Percentiles rank a stretch among this genome's conserved stretches.
These are phyloP conservation scores for Tricholaema leucomelas DNA, from an alignment of 2,113 vertebrate genomes.

Conservation along the genomic window DNA sequence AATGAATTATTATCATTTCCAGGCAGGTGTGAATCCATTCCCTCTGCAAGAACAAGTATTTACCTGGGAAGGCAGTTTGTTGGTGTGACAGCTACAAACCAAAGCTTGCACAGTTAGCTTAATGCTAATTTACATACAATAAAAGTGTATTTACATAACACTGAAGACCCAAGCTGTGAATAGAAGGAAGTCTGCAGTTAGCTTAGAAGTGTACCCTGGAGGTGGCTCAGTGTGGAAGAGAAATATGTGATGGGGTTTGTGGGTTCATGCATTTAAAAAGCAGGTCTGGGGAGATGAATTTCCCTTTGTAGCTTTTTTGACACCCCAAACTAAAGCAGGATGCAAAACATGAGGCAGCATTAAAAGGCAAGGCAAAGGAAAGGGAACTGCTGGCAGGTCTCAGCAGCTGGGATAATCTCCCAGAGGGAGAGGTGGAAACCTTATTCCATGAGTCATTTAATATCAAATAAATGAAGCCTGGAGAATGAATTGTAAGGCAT, in stretches of 20 bases:
- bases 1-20: not conserved
- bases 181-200: not conserved
- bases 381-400: not conserved
- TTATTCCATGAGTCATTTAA: slow-evolving; percentile 62
- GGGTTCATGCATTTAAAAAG: slow-evolving; percentile 4
- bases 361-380: not conserved
- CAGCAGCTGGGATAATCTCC: slow-evolving; percentile 46
- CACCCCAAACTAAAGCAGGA: slow-evolving; percentile 13
- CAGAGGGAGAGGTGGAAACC: slow-evolving; percentile 21
- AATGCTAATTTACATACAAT: slow-evolving; percentile 35
- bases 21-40: not conserved
- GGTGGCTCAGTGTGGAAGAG: not conserved
- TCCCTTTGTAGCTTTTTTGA: not conserved
- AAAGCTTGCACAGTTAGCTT: not conserved
- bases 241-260: not conserved
- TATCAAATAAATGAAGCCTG: slow-evolving; percentile 55
- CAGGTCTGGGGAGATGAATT: not conserved
- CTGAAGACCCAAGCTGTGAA: not conserved
- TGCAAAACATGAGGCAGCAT: slow-evolving; percentile 12
- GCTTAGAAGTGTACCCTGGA: not conserved
- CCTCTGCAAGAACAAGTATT: not conserved
- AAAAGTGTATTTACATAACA: slow-evolving; percentile 26
- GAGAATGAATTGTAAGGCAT: slow-evolving; percentile 47
- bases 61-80: slow-evolving; percentile 23
- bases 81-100: slow-evolving; percentile 9